Evolutionary conservation across 2,797 vertebrate species (phyloP), one percentile per base, ranked within the genome.

Genomic region (Sebastes oblongus): DNA sequence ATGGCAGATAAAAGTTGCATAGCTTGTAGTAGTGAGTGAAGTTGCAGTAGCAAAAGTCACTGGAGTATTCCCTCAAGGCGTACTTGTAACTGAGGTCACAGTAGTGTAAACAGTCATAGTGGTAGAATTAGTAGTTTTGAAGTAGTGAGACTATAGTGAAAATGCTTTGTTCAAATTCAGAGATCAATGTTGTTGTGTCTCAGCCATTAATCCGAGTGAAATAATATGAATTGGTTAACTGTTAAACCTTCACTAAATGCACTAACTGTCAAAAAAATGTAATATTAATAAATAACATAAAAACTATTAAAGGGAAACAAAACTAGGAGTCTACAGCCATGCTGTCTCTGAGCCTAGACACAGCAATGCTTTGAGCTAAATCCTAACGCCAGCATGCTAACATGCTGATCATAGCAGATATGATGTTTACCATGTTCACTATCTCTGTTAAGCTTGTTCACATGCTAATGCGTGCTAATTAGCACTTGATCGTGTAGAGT

Each of bases 181-280:
- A 39, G 36, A 39, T 36, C 36, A 39, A 14, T 39, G 39, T 42
- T 42, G 39, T 42, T 42, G 6, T 42, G 39, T 16, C 39, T 39
- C 34, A 65, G 32, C 8, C 20, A 50, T 50, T 50, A 34, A 14
- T 14, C 50, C 8, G 8, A 36, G 20, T 24, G n/a, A 66, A 25
- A 25, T 25, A 24, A 24, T 7, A 65, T 25, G 0, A 39, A 65
- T 65, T 65, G 22, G 22, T 42, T 18, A 25, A 42, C 39, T 25
- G 42, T 36, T 34, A 36, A 1, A 36, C 4, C 3, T 64, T 20
- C 18, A 54, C 7, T 62, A 39, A 34, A 36, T n/a, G 29, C 22
- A 36, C 10, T 29, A 59, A 9, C 13, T 6, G 13, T 24, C 7
- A 16, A 32, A 39, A 39, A 24, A 2, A 1, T 0, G 0, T 0